A percentile compares a stretch with the other conserved stretches of the same genome.
phyloP scores from a whole-genome alignment of 2,113 vertebrate genomes.

The Clarias gariepinus region DNA sequence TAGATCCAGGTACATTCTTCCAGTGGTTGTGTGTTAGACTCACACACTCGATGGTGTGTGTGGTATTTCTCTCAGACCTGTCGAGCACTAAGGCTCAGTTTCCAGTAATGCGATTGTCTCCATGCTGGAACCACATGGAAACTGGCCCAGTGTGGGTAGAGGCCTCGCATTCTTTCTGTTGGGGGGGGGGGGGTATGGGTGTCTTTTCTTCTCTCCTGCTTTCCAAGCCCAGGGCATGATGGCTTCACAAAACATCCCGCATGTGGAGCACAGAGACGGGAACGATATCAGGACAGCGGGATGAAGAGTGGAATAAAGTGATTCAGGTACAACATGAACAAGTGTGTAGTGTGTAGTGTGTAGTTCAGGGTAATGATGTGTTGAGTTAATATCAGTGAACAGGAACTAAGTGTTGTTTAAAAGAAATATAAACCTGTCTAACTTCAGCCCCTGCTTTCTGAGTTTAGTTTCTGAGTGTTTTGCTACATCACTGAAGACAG shows the following conservation, averaged over 20 bases:
- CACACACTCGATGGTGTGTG: not conserved
- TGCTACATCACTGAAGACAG: not conserved
- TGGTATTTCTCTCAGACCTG: constrained; percentile 35
- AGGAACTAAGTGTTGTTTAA: not conserved
- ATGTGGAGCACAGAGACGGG: constrained; percentile 39
- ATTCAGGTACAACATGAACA: not conserved
- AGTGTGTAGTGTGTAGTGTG: too few relatives aligned
- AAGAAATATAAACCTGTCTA: not conserved
- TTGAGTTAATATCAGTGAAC: not conserved
- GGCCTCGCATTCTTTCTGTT: constrained; percentile 62
- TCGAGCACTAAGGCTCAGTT: constrained; percentile 45
- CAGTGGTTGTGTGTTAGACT: not conserved
- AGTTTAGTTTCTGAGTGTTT: not conserved
- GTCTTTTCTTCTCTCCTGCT: constrained; percentile 48
- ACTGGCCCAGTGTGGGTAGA: constrained; percentile 46
- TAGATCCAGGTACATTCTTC: not conserved
- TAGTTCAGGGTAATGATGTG: not conserved
- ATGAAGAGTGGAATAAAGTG: not conserved
- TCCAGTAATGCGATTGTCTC: constrained; percentile 34
- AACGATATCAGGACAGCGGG: constrained; percentile 42
- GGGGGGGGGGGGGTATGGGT: constrained; percentile 14
- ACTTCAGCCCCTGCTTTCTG: not conserved
- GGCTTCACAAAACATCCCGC: constrained; percentile 57
- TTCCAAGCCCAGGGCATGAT: constrained; percentile 32
- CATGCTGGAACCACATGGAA: constrained; percentile 17